Conservation (phyloP, 2,113 vertebrate genomes). For the Pavo muticus region DNA sequence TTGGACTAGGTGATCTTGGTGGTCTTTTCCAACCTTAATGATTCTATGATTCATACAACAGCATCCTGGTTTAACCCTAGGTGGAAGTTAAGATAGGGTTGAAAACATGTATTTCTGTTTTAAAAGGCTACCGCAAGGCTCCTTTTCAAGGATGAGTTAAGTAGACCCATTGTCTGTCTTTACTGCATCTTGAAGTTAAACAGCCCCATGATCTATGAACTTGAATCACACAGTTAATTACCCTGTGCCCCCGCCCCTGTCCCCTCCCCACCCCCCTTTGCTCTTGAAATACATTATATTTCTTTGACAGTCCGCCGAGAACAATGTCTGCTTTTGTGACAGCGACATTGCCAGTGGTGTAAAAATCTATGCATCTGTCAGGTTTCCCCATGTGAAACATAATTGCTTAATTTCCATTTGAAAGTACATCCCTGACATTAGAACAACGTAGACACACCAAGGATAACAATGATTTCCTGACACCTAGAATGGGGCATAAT, state of each 20-base stretch:
- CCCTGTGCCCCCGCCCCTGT: slow-evolving; percentile 34
- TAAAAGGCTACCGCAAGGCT: neutral
- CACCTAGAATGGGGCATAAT: slow-evolving; percentile 73
- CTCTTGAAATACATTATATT: slow-evolving; percentile 77
- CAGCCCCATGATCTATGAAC: slow-evolving; percentile 73
- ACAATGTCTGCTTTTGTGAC: slow-evolving; percentile 75
- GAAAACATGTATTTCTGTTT: slow-evolving; percentile 14
- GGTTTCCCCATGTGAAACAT: slow-evolving; percentile 75
- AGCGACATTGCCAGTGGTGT: slow-evolving; percentile 74
- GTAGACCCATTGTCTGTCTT: slow-evolving; percentile 37
- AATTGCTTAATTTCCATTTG: slow-evolving; percentile 86
- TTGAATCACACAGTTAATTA: slow-evolving; percentile 76
- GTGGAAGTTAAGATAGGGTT: neutral
- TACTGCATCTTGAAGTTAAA: slow-evolving; percentile 71
- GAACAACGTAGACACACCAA: slow-evolving; percentile 70
- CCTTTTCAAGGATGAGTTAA: slow-evolving; percentile 63
- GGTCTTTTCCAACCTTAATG: no score
- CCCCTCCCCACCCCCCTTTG: neutral
- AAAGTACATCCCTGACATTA: slow-evolving; percentile 81
- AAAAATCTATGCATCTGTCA: slow-evolving; percentile 80
- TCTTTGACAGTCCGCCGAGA: slow-evolving; percentile 70
- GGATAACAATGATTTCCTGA: slow-evolving; percentile 78
- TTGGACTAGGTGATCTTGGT: no score
- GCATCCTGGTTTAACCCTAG: neutral
- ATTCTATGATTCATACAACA: neutral